phyloP scores from a whole-genome alignment of 2,797 vertebrate species.

The Carapus acus region DNA sequence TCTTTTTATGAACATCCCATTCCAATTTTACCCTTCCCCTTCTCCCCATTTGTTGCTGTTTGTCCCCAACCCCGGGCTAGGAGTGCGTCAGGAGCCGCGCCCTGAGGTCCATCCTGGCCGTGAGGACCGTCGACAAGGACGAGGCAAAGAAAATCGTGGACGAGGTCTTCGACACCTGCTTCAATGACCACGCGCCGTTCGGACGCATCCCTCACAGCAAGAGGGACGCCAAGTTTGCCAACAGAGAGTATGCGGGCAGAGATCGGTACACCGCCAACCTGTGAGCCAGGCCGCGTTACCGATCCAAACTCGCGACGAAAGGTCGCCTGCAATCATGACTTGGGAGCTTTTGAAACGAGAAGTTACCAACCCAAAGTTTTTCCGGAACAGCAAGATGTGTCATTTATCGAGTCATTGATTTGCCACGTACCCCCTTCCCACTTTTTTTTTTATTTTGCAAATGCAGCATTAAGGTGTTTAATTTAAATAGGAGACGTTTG shows the following conservation, averaged over 20 bases:
- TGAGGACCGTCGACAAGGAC: slow-evolving; percentile 82
- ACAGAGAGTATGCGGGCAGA: slow-evolving; percentile 83
- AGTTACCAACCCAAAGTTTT: too few relatives aligned
- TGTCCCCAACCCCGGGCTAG: slow-evolving; percentile 69
- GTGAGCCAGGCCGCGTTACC: slow-evolving; percentile 62
- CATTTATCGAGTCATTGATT: too few relatives aligned
- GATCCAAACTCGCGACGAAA: too few relatives aligned
- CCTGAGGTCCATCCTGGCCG: slow-evolving; percentile 88
- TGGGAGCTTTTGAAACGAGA: too few relatives aligned
- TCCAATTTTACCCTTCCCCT: too few relatives aligned
- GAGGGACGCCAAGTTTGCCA: slow-evolving; percentile 80
- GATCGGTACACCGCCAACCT: slow-evolving; percentile 85
- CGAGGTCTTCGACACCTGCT: slow-evolving; percentile 91
- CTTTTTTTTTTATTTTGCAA: slow-evolving; percentile 45
- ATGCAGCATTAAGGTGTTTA: slow-evolving; percentile 41
- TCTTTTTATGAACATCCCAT: too few relatives aligned
- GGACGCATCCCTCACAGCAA: slow-evolving; percentile 87
- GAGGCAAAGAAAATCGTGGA: slow-evolving; percentile 84
- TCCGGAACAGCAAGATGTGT: too few relatives aligned
- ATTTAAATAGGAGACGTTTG: slow-evolving; percentile 31
- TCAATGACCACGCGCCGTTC: slow-evolving; percentile 92
- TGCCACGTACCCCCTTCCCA: too few relatives aligned
- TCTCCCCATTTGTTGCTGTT: background rate
- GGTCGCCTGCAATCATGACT: too few relatives aligned
- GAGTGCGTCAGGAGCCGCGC: slow-evolving; percentile 87